Evolutionary conservation across 2,797 vertebrate species (phyloP).

Genomic region (Gymnocypris eckloni): DNA sequence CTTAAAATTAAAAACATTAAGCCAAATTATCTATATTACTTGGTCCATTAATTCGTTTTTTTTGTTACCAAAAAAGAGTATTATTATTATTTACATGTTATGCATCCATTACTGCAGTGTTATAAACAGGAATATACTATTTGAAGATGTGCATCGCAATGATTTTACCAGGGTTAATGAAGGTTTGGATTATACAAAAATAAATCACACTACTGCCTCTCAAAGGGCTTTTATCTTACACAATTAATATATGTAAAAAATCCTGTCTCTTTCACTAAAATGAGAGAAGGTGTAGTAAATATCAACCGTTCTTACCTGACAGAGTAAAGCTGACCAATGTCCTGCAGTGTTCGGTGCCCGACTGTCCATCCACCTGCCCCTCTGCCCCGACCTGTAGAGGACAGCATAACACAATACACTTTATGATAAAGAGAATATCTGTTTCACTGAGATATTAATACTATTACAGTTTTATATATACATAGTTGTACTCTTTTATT

Average conservation of each 20-base stretch:
- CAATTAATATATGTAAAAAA: not conserved
- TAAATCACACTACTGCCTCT: not conserved
- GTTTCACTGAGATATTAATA: not conserved
- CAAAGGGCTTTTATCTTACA: not conserved
- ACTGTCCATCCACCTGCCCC: conserved; percentile 83
- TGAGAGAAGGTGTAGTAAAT: not conserved
- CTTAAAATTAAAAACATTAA: not conserved
- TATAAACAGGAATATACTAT: not conserved
- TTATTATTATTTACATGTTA: not conserved
- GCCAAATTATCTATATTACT: not conserved
- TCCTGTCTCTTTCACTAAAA: not conserved
- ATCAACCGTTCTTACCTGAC: conserved; percentile 79
- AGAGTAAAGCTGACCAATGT: conserved; percentile 94
- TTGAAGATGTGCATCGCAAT: not conserved
- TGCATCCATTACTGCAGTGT: not conserved
- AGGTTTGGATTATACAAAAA: not conserved
- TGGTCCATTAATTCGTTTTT: not conserved
- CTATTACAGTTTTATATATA: not conserved
- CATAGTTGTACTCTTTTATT: too few relatives aligned
- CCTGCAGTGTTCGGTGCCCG: conserved; percentile 82
- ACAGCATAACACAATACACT: conserved; percentile 27
- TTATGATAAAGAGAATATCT: not conserved
- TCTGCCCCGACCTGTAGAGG: conserved; percentile 79
- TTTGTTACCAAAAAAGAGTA: not conserved
- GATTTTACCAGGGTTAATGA: not conserved